These are phyloP conservation scores for Rhinoptilus africanus DNA, from an alignment of 2,113 vertebrate species.

Conservation along the genomic window DNA sequence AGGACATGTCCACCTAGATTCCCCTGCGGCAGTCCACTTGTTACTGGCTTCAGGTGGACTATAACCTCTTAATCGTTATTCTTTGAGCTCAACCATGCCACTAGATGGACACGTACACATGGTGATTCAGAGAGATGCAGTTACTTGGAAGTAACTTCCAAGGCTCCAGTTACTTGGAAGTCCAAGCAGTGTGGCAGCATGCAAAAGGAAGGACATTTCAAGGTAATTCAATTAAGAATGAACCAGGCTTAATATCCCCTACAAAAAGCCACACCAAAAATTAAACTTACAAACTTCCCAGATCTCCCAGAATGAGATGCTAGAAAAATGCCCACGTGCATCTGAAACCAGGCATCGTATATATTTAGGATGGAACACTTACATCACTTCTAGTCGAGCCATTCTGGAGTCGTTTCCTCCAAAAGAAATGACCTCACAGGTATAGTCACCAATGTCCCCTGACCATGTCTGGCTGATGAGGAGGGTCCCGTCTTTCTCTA, in stretches of 20 bases:
- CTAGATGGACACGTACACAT: fast-evolving
- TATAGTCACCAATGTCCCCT: constrained; percentile 95
- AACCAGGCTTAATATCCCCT: background rate
- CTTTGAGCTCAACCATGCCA: background rate
- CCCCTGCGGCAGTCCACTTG: background rate
- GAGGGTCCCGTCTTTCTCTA: constrained; percentile 84
- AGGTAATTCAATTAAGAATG: background rate
- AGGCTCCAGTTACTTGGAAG: background rate
- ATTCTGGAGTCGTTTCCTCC: constrained; percentile 87
- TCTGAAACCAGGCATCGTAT: fast-evolving
- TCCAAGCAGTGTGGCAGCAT: background rate
- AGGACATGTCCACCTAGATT: background rate
- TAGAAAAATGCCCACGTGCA: background rate
- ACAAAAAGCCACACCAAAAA: background rate
- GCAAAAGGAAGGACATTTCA: background rate
- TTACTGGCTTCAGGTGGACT: background rate
- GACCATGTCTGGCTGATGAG: constrained; percentile 96
- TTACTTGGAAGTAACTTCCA: background rate
- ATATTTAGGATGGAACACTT: constrained; percentile 49
- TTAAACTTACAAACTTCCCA: background rate
- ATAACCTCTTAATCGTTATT: background rate
- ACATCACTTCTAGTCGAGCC: constrained; percentile 95
- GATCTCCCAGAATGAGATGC: background rate
- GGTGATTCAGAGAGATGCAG: background rate
- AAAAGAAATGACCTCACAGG: constrained; percentile 84